phyloP scores from a whole-genome alignment of 2,888 invertebrate species.

The Autographa gamma region DNA sequence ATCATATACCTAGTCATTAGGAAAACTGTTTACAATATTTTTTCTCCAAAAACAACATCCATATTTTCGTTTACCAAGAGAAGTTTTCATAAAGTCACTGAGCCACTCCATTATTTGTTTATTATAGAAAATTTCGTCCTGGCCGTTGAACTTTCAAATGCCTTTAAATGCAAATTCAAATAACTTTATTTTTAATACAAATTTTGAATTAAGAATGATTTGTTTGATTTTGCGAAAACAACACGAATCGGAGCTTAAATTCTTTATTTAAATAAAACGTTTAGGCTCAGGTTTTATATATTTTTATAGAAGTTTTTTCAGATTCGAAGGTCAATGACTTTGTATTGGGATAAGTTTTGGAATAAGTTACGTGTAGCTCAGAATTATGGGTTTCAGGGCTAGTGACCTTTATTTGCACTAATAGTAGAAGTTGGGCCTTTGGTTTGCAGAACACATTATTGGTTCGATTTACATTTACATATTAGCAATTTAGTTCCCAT shows the following conservation, averaged over 20 bases:
- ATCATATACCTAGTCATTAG: too few species aligned
- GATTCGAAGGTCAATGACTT: not conserved
- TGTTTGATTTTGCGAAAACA: constrained; percentile 3
- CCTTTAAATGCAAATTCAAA: not conserved
- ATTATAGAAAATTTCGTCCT: not conserved
- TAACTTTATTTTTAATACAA: not conserved
- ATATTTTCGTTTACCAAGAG: not conserved
- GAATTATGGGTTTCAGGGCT: not conserved
- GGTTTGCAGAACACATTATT: too few species aligned
- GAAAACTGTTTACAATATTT: not conserved
- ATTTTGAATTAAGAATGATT: not conserved
- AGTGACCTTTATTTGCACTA: not conserved
- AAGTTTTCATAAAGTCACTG: not conserved
- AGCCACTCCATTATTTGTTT: not conserved
- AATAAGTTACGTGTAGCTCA: not conserved
- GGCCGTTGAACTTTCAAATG: constrained; percentile 1
- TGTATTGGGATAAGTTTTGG: not conserved
- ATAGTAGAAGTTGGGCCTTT: too few species aligned
- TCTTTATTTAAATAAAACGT: not conserved
- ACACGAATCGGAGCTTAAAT: not conserved
- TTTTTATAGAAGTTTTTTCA: not conserved
- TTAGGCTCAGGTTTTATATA: not conserved
- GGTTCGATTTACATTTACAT: too few species aligned
- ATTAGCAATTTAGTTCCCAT: too few species aligned
- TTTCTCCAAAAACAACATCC: not conserved